Percentiles rank a stretch among this genome's conserved stretches.
phyloP scores from a whole-genome alignment of 2,797 vertebrate genomes.

The Gymnopithys bicolor region DNA sequence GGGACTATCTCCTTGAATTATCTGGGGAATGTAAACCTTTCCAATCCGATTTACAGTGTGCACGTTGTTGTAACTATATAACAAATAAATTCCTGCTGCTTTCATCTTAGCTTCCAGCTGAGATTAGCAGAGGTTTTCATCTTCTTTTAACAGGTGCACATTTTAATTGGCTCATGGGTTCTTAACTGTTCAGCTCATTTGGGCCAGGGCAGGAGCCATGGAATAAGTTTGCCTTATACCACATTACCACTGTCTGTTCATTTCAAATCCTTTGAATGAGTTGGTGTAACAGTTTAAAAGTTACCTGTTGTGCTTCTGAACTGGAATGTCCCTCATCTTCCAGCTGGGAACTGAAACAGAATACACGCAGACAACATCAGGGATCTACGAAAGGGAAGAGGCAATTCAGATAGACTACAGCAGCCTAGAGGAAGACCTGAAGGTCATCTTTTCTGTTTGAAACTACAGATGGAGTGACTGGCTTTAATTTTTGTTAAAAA shows the following conservation, averaged over 20 bases:
- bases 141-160: background rate
- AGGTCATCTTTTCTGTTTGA: slow-evolving; percentile 71
- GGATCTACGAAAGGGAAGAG: slow-evolving; percentile 87
- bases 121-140: background rate
- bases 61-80: background rate
- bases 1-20: background rate
- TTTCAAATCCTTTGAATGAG: background rate
- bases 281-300: background rate
- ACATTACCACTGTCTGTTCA: background rate
- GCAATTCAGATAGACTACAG: slow-evolving; percentile 88
- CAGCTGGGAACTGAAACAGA: slow-evolving; percentile 82
- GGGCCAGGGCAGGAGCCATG: background rate
- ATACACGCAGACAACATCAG: slow-evolving; percentile 58
- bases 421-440: slow-evolving; percentile 73
- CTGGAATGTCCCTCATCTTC: background rate
- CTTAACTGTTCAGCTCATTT: background rate
- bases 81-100: background rate
- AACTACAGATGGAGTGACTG: background rate
- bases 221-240: background rate
- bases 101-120: background rate
- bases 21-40: background rate
- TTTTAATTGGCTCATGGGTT: background rate
- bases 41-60: background rate
- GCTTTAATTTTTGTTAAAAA: background rate
- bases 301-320: background rate